Evolutionary conservation across 2,797 vertebrate genomes (phyloP).

Genomic region (Austrolebias charrua): DNA sequence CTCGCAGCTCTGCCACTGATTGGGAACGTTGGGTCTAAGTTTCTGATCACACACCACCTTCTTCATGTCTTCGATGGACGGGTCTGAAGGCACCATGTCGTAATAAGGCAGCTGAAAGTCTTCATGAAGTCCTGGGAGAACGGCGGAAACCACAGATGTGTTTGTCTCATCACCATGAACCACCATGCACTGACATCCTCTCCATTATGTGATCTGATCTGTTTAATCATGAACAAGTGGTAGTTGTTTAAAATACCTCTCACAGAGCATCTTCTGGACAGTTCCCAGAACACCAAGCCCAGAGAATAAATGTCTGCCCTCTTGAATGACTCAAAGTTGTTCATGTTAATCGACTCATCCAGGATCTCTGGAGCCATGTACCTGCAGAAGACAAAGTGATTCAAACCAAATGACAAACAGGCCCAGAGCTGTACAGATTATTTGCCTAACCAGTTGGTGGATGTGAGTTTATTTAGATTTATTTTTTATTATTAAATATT

Average conservation of each 20-base stretch:
- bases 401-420: slow-evolving; percentile 50
- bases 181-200: no score
- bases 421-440: slow-evolving; percentile 2
- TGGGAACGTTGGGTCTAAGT: slow-evolving; percentile 91
- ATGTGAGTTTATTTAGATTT: background rate
- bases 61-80: slow-evolving; percentile 94
- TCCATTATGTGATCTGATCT: background rate
- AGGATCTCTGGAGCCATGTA: slow-evolving; percentile 99
- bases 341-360: slow-evolving; percentile 90
- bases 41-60: slow-evolving; percentile 96
- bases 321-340: slow-evolving; percentile 95
- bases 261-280: slow-evolving; percentile 88
- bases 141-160: slow-evolving; percentile 5
- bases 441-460: slow-evolving; percentile 13
- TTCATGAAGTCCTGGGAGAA: slow-evolving; percentile 85
- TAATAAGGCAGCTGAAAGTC: slow-evolving; percentile 98
- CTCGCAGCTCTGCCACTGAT: slow-evolving; percentile 99
- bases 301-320: slow-evolving; percentile 93
- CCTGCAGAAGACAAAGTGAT: slow-evolving; percentile 79
- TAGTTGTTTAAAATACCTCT: slow-evolving; percentile 80
- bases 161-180: background rate
- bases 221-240: background rate
- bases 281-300: slow-evolving; percentile 96
- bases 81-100: slow-evolving; percentile 96
- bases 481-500: background rate